Percentiles rank a stretch among this genome's conserved stretches.
Conservation (phyloP, 2,797 vertebrate genomes). For the Anguilla marmorata region DNA sequence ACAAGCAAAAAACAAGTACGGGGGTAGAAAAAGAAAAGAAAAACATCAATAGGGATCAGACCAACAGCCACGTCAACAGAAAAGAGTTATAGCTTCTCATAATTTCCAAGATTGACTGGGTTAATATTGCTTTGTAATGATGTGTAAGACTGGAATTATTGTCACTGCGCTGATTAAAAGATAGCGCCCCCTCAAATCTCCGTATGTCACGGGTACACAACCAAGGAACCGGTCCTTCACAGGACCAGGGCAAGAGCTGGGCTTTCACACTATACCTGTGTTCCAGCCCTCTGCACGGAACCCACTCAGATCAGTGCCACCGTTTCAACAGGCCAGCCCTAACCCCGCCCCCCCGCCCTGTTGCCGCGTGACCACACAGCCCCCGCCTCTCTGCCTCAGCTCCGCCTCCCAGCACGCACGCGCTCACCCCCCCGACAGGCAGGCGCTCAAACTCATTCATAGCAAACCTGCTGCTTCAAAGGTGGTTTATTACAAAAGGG, state of each 20-base stretch:
- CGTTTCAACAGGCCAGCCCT: constrained; percentile 50
- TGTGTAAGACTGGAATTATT: constrained; percentile 56
- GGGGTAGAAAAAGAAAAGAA: constrained; percentile 35
- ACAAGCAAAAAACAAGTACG: constrained; percentile 73
- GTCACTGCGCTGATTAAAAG: constrained; percentile 36
- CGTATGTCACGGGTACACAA: background rate
- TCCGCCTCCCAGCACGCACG: constrained; percentile 39
- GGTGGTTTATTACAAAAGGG: constrained; percentile 82
- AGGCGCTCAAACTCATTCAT: constrained; percentile 80
- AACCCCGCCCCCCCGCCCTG: background rate
- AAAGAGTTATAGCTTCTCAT: constrained; percentile 69
- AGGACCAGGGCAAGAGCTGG: background rate
- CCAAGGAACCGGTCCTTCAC: background rate
- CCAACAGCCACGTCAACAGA: constrained; percentile 59
- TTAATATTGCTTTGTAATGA: constrained; percentile 75
- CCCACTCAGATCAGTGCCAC: constrained; percentile 49
- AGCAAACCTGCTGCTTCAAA: constrained; percentile 81
- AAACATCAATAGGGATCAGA: constrained; percentile 60
- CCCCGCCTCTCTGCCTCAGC: background rate
- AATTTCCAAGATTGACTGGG: constrained; percentile 58
- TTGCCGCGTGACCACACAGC: background rate
- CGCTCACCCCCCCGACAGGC: constrained; percentile 68
- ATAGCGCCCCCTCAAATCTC: background rate
- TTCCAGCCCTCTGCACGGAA: constrained; percentile 39
- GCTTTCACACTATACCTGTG: background rate